Base-by-base conservation (phyloP, 2,797 vertebrate species). In the Coracias cyanogaster region DNA sequence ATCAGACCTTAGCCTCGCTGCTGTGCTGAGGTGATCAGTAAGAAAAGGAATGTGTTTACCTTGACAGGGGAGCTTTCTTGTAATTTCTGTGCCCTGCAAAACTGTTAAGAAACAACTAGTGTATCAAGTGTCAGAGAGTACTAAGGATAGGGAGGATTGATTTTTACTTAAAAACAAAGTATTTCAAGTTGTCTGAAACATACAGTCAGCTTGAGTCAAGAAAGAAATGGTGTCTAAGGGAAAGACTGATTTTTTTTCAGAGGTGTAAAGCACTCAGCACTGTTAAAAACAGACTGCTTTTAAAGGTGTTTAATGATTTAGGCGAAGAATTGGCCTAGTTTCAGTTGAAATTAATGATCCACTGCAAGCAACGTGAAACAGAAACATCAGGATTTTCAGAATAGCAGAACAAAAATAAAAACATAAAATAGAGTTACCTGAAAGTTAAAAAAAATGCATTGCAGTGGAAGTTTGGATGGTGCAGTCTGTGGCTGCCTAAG, bases 301-400 rank as follows among this genome's bases (percentile, higher is more conserved):
- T 61, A 31, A 48, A 78, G 26, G 21, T 92, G 33, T 37, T 57
- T 86, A 65, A 45, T 55, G n/a, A 70, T 77, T 79, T 89, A 64
- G 51, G 49, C 88, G 62, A 89, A 89, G 33, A 87, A 69, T 67
- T 92, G 29, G 35, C 58, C 39, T 73, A 18, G 19, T 77, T 93
- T 83, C 39, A 76, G 33, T 39, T 91, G 51, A 93, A 76, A 82
- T 79, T 58, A 79, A 46, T 72, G 26, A 65, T 13, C 73, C 25
- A 7, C 14, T 69, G 71, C 21, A 74, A 55, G 24, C n/a, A 46
- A 4, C 5, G 3, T 90, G 82, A 51, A 86, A 73, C 26, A 48
- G 73, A 91, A 89, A 24, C 9, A 49, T 18, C 9, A 73, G 46
- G 20, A 51, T 81, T 89, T 91, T 65, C 46, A 76, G 81, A 89